These are phyloP conservation scores for Oceanites oceanicus DNA, from an alignment of 2,113 vertebrate species.

Conservation along the genomic window DNA sequence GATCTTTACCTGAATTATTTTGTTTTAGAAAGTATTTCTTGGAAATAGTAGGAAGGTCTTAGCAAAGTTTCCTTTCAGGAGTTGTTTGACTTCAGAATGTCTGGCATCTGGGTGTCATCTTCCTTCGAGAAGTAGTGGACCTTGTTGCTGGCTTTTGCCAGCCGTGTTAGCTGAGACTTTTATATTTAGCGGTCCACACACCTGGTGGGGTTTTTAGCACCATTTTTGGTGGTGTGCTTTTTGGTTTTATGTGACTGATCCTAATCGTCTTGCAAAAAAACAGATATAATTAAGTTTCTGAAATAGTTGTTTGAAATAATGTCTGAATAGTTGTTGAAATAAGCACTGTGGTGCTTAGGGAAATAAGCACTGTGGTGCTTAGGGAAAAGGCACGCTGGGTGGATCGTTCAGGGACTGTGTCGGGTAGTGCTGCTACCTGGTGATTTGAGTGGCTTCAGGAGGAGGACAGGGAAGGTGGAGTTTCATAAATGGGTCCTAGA, in stretches of 20 bases:
- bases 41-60: not conserved
- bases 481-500: not conserved
- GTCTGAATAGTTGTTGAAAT: no score
- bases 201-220: not conserved
- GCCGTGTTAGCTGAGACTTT: not conserved
- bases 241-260: not conserved
- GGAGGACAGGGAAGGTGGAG: not conserved
- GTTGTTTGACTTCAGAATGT: not conserved
- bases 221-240: not conserved
- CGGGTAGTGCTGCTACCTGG: not conserved
- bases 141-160: not conserved
- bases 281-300: not conserved
- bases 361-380: not conserved
- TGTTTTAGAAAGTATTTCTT: not conserved
- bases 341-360: no score
- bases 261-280: not conserved
- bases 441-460: not conserved
- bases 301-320: no score
- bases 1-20: not conserved
- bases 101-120: not conserved
- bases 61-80: not conserved
- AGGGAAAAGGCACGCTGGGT: no score
- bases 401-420: not conserved
- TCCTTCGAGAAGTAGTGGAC: not conserved
- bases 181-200: not conserved